Base-by-base conservation (phyloP, 2,113 vertebrate species). In the Hyperopisus bebe region DNA sequence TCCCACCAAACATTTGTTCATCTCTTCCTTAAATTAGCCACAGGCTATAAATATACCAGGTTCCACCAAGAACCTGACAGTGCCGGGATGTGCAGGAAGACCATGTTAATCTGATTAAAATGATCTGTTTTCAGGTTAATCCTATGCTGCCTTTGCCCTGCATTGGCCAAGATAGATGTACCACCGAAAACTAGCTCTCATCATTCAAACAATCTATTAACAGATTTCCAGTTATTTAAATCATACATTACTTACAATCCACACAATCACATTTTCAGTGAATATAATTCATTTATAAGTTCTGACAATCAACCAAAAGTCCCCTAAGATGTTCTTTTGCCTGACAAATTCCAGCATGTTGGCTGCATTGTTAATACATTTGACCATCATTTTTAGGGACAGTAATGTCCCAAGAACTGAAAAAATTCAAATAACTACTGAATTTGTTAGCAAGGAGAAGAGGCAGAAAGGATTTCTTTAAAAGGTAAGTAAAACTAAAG, bases 31-130 rank as follows among this genome's bases (percentile, higher is more conserved):
- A 53, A 90, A 90, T 89, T 83, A 47, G 53, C 80, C 53, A 66
- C 53, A 53, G n/a, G 80, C n/a, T 48, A 82, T 24, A 82, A 35
- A 82, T 42, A 58, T n/a, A 11, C 82, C 6, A 6, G 9, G 55
- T 66, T 86, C 44, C 80, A 66, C 21, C 35, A 66, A 35, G 44
- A 27, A 62, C 21, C 53, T 86, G 82, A 89, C 44, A 35, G 10
- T 42, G 48, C 42, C 44, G 19, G 42, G 51, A 89, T 55, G 27
- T 24, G 58, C 44, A 55, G 15, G 17, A 82, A 62, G 42, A 8
- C 48, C 39, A 31, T 53, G 58, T 66, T 86, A 85, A 66, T 66
- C 89, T 46, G 3, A 84, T 89, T 89, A 85, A 89, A 84, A 89
- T 89, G 53, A 85, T 46, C 80, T 84, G 55, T 66, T 58, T 85